Percentiles rank a stretch among this genome's conserved stretches.
Conservation (phyloP, 1,140 invertebrate genomes). For the Ridgeia piscesae region DNA sequence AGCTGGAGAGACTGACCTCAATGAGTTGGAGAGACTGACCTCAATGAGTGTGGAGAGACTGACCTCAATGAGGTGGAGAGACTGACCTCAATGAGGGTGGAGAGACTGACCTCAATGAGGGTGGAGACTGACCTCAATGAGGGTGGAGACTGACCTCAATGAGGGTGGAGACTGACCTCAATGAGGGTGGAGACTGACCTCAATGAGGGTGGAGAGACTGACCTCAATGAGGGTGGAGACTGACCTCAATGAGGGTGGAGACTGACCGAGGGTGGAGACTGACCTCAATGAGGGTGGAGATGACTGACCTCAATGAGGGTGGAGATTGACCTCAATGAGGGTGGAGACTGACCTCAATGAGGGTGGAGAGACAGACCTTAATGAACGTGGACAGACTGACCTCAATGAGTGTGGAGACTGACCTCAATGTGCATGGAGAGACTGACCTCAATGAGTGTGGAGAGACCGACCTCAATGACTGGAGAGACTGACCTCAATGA, state of each 20-base stretch:
- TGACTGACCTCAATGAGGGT: not conserved
- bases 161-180: constrained; percentile 60
- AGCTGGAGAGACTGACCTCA: too few species aligned
- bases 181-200: constrained; percentile 63
- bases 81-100: constrained; percentile 71
- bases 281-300: too few species aligned
- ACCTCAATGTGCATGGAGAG: constrained; percentile 65
- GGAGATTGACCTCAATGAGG: constrained; percentile 67
- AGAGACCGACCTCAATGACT: too few species aligned
- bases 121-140: not conserved
- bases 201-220: too few species aligned
- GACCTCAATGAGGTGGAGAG: not conserved
- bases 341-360: constrained; percentile 52
- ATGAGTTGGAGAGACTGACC: not conserved
- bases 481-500: constrained; percentile 67
- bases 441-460: too few species aligned
- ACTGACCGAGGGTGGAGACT: not conserved
- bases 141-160: too few species aligned
- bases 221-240: not conserved
- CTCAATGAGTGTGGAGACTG: constrained; percentile 21
- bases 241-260: constrained; percentile 73
- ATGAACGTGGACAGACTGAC: too few species aligned
- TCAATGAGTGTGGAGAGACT: too few species aligned
- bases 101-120: too few species aligned
- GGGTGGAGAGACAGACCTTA: too few species aligned